phyloP scores from a whole-genome alignment of 2,113 vertebrate genomes.

The Melanotaenia duboulayi region DNA sequence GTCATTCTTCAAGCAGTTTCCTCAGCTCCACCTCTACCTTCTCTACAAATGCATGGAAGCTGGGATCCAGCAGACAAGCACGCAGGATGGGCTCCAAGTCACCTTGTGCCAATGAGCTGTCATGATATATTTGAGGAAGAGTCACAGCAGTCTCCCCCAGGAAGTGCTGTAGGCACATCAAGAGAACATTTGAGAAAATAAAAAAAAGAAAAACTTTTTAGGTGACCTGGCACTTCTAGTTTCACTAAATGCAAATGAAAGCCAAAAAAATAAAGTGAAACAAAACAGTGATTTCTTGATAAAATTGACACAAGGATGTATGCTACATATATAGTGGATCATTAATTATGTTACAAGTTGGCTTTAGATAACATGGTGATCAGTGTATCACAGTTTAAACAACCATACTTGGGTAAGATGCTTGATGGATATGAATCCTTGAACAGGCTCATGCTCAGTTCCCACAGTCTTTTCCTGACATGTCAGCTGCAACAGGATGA shows the following conservation, averaged over 20 bases:
- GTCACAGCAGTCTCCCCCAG: slow-evolving; percentile 72
- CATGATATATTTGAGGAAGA: slow-evolving; percentile 67
- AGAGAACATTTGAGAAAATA: slow-evolving; percentile 3
- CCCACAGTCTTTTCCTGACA: slow-evolving; percentile 37
- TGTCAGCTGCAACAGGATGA: slow-evolving; percentile 49
- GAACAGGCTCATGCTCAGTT: slow-evolving; percentile 37
- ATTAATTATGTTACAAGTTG: background rate
- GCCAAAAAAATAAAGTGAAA: background rate
- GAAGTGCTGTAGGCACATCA: slow-evolving; percentile 76
- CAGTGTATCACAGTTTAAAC: background rate
- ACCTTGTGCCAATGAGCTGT: slow-evolving; percentile 58
- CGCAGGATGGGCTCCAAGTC: slow-evolving; percentile 86
- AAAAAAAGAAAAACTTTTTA: too few species aligned
- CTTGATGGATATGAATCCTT: slow-evolving; percentile 79
- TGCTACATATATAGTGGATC: background rate
- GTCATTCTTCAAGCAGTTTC: slow-evolving; percentile 82
- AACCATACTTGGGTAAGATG: slow-evolving; percentile 86
- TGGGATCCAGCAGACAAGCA: slow-evolving; percentile 89
- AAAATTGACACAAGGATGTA: background rate
- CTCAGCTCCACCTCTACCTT: slow-evolving; percentile 88
- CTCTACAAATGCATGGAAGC: slow-evolving; percentile 91
- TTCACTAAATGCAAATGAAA: slow-evolving; percentile 7
- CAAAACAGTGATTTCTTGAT: background rate
- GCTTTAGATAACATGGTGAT: background rate
- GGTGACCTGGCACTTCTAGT: background rate